A percentile compares a stretch with the other conserved stretches of the same genome.
Evolutionary conservation across 2,113 vertebrate species (phyloP).

Genomic region (Willisornis vidua): DNA sequence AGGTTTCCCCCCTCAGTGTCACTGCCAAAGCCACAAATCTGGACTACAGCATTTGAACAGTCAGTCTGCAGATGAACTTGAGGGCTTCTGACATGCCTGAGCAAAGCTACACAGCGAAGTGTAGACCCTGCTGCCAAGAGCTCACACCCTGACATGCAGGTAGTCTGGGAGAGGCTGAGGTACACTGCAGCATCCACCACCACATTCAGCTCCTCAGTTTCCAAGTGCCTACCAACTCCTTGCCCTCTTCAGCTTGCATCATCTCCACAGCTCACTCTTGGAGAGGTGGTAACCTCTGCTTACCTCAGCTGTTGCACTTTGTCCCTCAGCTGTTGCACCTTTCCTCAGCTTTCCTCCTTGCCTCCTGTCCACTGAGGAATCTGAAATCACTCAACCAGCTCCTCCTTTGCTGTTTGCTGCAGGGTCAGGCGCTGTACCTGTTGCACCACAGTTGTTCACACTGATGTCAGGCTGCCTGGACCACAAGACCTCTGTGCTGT

Average conservation of each 20-base stretch:
- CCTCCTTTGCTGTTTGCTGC: not conserved
- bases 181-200: not conserved
- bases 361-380: not conserved
- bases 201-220: not conserved
- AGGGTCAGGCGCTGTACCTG: not conserved
- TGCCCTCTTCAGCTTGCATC: not conserved
- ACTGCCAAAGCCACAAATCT: not conserved
- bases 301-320: not conserved
- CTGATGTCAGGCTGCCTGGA: not conserved
- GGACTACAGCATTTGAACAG: not conserved
- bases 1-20: not conserved
- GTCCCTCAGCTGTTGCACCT: not conserved
- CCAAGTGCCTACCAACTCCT: not conserved
- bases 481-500: fast-evolving
- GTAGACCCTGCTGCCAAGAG: not conserved
- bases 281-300: not conserved
- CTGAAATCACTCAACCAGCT: fast-evolving
- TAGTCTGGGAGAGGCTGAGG: not conserved
- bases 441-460: not conserved
- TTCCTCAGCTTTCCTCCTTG: not conserved
- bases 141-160: not conserved
- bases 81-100: not conserved
- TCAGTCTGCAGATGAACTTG: not conserved
- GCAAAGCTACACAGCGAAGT: not conserved
- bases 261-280: not conserved